Conservation (phyloP, 2,888 invertebrate species). For the Habroteleia sp. region DNA sequence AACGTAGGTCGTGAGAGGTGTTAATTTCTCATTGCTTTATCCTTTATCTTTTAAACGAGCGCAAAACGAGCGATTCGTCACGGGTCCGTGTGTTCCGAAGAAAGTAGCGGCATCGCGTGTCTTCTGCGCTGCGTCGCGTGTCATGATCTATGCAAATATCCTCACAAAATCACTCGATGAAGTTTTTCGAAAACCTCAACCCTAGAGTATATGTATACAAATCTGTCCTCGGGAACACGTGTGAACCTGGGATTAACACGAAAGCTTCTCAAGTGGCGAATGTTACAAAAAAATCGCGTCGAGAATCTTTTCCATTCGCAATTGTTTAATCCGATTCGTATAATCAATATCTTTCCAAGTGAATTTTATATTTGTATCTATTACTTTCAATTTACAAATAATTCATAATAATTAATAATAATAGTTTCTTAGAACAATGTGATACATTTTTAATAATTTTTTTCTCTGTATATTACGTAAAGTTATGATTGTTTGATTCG, state of each 20-base stretch:
- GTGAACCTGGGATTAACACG: slow-evolving; percentile 2
- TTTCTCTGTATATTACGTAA: too few relatives aligned
- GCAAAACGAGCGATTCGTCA: slow-evolving; percentile 38
- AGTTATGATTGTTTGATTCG: too few relatives aligned
- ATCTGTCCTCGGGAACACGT: slow-evolving; percentile 15
- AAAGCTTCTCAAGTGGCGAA: slow-evolving; percentile 29
- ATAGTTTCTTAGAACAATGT: slow-evolving; percentile 7
- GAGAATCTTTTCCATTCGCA: slow-evolving; percentile 21
- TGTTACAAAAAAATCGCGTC: slow-evolving; percentile 30
- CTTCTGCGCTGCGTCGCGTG: slow-evolving; percentile 60
- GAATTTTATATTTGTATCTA: too few relatives aligned
- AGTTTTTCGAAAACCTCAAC: slow-evolving; percentile 33
- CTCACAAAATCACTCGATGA: slow-evolving; percentile 17
- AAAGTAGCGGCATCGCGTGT: slow-evolving; percentile 58
- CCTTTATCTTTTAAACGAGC: slow-evolving; percentile 35
- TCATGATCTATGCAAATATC: slow-evolving; percentile 57
- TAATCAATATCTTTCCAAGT: slow-evolving; percentile 41
- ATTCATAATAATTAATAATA: too few relatives aligned
- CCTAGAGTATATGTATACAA: slow-evolving; percentile 23
- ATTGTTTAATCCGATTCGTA: slow-evolving; percentile 35
- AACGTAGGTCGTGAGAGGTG: slow-evolving; percentile 56
- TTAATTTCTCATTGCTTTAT: slow-evolving; percentile 57
- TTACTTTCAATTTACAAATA: too few relatives aligned
- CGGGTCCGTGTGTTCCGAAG: slow-evolving; percentile 37
- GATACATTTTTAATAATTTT: too few relatives aligned